Conservation (phyloP, 1,140 invertebrate species). For the Lordiphosa collinella region DNA sequence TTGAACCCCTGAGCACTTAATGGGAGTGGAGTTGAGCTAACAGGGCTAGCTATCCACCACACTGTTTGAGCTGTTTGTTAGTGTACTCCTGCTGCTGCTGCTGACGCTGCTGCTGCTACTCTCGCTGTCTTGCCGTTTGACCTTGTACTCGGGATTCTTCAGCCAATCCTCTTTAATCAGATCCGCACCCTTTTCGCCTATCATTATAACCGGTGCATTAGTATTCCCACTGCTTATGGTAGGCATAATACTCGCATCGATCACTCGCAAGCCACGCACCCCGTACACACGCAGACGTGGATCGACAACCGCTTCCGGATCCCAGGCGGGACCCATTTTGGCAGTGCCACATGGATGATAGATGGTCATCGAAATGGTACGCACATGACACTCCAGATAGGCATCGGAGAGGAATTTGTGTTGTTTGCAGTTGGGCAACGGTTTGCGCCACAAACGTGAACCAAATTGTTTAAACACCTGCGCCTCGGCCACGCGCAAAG, state of each 20-base stretch:
- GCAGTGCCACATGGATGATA: conserved; percentile 90
- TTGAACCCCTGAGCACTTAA: conserved; percentile 38
- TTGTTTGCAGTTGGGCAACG: conserved; percentile 89
- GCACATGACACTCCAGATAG: conserved; percentile 92
- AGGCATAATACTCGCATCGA: conserved; percentile 94
- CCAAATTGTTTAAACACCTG: conserved; percentile 90
- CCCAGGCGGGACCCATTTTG: conserved; percentile 90
- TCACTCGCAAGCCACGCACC: conserved; percentile 87
- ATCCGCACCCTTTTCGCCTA: conserved; percentile 91
- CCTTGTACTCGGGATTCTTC: conserved; percentile 74
- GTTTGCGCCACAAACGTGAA: conserved; percentile 86
- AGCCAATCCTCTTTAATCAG: conserved; percentile 89
- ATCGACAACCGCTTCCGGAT: conserved; percentile 90
- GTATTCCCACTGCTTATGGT: conserved; percentile 90
- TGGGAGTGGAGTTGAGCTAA: conserved; percentile 8
- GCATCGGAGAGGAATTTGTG: conserved; percentile 86
- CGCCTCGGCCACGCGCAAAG: conserved; percentile 85
- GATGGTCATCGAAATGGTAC: conserved; percentile 92
- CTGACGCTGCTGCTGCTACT: conserved; percentile 22
- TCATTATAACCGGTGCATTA: conserved; percentile 92
- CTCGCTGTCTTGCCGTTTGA: conserved; percentile 43
- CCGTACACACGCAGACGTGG: conserved; percentile 88
- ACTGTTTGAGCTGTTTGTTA: conserved; percentile 2
- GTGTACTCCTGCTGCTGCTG: conserved; percentile 11
- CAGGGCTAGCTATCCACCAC: not conserved